Evolutionary conservation across 2,888 invertebrate genomes (phyloP).

Genomic region (Periphyllus acericola): DNA sequence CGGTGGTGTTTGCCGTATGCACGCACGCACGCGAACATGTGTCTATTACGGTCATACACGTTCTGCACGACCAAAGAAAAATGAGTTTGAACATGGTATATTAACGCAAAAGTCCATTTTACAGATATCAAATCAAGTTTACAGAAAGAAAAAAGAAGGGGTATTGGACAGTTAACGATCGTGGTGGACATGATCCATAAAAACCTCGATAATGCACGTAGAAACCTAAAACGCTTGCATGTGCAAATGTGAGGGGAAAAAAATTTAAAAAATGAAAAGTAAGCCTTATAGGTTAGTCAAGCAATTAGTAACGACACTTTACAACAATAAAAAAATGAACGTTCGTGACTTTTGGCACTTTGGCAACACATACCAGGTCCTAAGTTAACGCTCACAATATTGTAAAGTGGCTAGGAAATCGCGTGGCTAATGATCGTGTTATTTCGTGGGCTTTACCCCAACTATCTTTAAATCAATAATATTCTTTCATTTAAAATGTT

Average conservation of each 20-base stretch:
- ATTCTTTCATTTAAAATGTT: slow-evolving; percentile 26
- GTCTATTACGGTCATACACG: neutral
- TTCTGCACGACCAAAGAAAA: neutral
- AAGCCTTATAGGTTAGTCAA: slow-evolving; percentile 24
- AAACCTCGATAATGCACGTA: slow-evolving; percentile 1
- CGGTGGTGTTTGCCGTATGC: too few species aligned
- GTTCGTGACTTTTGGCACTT: slow-evolving; percentile 60
- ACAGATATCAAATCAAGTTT: neutral
- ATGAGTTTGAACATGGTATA: neutral
- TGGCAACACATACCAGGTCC: neutral
- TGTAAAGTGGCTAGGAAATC: slow-evolving; percentile 18
- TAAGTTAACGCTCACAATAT: slow-evolving; percentile 33
- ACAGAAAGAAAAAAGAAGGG: neutral
- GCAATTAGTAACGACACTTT: slow-evolving; percentile 60
- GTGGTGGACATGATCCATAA: slow-evolving; percentile 7
- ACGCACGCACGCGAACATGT: neutral
- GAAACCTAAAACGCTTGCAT: slow-evolving; percentile 36
- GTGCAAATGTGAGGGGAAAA: slow-evolving; percentile 12
- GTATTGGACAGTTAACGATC: slow-evolving; percentile 18
- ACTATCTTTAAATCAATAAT: slow-evolving; percentile 55
- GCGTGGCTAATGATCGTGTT: slow-evolving; percentile 57
- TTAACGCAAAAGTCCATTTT: slow-evolving; percentile 15
- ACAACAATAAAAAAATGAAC: slow-evolving; percentile 46
- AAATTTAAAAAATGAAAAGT: slow-evolving; percentile 36
- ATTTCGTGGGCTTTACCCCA: slow-evolving; percentile 13